Base-by-base conservation (phyloP, 2,888 invertebrate genomes). In the Folsomia candida region DNA sequence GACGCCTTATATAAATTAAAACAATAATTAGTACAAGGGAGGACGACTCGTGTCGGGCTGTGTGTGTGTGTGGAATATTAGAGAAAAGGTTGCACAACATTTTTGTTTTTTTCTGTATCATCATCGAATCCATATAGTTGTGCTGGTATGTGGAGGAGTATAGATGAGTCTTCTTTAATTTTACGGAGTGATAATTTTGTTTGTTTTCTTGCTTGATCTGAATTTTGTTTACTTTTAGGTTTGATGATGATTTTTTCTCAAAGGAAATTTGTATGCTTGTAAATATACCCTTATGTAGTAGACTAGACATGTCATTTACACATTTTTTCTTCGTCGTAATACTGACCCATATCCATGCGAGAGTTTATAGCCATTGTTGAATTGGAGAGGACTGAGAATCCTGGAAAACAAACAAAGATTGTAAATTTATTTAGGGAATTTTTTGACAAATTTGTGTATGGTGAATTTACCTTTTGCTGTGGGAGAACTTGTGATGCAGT, bases 241-340 rank as follows among this genome's bases (percentile, higher is more conserved):
- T n/a, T n/a, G n/a, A n/a, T n/a, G n/a, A n/a, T n/a, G n/a, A 37
- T 4, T 37, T 14, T 37, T 54, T 54, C 54, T 54, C 4, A 14
- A 54, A 18, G 6, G 11, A 6, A 22, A 54, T 54, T 54, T 54
- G 54, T 20, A 14, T 18, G 22, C 6, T 54, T 54, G 4, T 54
- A 54, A 54, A 6, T 54, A 20, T 6, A 54, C 11, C 9, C 11
- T 54, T 54, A 22, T 54, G 6, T 4, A 14, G 37, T 67, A 68
- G 78, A 78, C 78, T 78, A 79, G 79, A 79, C 75, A 72, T 79
- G 77, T 79, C 79, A 79, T 78, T 79, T 79, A 79, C 79, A 79
- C 77, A 78, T 76, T 74, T 79, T 79, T 71, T 79, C 77, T 73
- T 78, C 78, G 65, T 79, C 78, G 74, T 79, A 79, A 78, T 79